phyloP scores from a whole-genome alignment of 2,888 invertebrate species.

The Seira ritae region DNA sequence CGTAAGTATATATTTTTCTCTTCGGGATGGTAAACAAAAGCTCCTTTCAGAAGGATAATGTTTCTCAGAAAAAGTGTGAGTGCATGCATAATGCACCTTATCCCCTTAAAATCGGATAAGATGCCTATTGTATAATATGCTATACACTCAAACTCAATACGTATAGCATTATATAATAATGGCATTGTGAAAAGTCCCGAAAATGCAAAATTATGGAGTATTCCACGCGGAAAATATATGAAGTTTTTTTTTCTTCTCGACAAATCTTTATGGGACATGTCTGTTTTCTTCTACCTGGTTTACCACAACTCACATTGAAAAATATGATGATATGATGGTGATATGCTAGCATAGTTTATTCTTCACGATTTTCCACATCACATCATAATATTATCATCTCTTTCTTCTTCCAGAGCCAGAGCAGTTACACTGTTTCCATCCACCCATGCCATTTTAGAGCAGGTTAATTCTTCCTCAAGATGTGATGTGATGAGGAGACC shows the following conservation, averaged over 20 bases:
- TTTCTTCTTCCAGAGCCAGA: not conserved
- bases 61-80: not conserved
- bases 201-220: conserved; percentile 14
- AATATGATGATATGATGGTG: too few relatives aligned
- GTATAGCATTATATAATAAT: too few relatives aligned
- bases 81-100: conserved; percentile 9
- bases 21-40: not conserved
- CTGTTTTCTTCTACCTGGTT: conserved; percentile 34
- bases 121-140: too few relatives aligned
- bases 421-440: not conserved
- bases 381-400: not conserved
- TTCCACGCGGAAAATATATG: not conserved
- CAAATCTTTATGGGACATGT: conserved; percentile 60
- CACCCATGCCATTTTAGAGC: not conserved
- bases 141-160: too few relatives aligned
- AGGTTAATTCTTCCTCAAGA: not conserved
- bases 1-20: too few relatives aligned
- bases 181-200: not conserved
- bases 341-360: too few relatives aligned
- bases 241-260: conserved; percentile 20
- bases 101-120: too few relatives aligned
- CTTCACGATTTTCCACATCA: not conserved
- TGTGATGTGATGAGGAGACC: conserved; percentile 1
- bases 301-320: not conserved
- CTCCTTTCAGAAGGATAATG: not conserved